These are phyloP conservation scores for Serripes groenlandicus DNA, from an alignment of 2,888 invertebrate species.

Conservation along the genomic window DNA sequence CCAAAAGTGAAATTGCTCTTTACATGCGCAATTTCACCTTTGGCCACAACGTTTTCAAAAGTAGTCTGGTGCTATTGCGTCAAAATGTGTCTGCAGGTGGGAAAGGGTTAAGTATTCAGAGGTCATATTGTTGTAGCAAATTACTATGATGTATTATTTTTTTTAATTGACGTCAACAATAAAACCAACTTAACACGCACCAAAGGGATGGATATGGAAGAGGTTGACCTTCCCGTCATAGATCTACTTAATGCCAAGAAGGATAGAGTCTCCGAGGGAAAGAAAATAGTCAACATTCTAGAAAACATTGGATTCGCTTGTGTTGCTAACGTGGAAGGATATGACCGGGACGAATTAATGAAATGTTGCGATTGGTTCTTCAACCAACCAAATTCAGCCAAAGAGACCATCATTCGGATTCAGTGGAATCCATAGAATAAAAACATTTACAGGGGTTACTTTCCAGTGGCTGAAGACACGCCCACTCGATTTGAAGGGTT, in stretches of 20 bases:
- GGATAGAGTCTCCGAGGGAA: conserved; percentile 7
- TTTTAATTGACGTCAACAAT: no score
- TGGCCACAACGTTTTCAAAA: no score
- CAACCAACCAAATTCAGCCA: background rate
- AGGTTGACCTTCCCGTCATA: conserved; percentile 5
- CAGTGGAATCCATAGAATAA: conserved; percentile 20
- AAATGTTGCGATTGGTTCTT: conserved; percentile 17
- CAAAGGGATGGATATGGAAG: conserved; percentile 14
- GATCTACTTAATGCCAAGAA: background rate
- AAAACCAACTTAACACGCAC: no score
- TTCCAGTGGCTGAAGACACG: conserved; percentile 15
- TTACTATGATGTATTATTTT: no score
- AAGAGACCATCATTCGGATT: conserved; percentile 8
- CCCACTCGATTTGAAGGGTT: conserved; percentile 14
- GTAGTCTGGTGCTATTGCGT: no score
- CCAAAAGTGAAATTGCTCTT: no score
- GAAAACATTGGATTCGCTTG: conserved; percentile 18
- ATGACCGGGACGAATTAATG: conserved; percentile 14
- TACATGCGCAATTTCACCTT: no score
- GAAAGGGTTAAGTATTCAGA: no score
- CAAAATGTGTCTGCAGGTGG: no score
- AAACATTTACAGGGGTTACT: conserved; percentile 15
- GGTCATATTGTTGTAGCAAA: no score
- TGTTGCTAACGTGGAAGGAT: conserved; percentile 16
- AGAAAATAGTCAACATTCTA: conserved; percentile 15